Percentiles rank a stretch among this genome's conserved stretches.
Conservation (phyloP, 2,888 invertebrate genomes). For the Mesoligia furuncula region DNA sequence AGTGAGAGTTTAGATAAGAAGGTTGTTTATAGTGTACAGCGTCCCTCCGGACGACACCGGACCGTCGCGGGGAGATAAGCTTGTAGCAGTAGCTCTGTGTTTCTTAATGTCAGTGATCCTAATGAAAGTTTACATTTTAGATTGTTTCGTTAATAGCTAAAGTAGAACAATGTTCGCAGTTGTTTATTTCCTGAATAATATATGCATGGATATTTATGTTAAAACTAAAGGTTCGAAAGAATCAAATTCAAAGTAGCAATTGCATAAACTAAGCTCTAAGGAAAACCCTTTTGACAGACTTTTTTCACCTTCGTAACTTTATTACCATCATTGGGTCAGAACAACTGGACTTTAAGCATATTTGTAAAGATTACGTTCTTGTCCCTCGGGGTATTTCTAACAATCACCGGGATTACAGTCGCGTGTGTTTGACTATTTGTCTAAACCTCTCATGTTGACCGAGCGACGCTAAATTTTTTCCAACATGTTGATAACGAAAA, state of each 20-base stretch:
- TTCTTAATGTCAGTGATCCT: neutral
- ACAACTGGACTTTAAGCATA: neutral
- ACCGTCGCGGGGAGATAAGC: conserved; percentile 10
- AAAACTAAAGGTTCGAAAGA: neutral
- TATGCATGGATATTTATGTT: neutral
- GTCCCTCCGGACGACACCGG: neutral
- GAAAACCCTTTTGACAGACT: neutral
- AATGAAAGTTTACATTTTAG: neutral
- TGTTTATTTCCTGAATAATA: neutral
- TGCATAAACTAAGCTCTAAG: neutral
- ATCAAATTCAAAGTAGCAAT: neutral
- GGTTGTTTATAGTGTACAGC: conserved; percentile 21
- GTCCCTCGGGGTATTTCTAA: too few relatives aligned
- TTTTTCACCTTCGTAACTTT: neutral
- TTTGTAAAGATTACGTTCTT: neutral
- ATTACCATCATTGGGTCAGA: neutral
- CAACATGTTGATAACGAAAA: neutral
- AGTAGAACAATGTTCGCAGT: neutral
- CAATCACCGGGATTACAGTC: neutral
- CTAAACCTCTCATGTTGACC: neutral
- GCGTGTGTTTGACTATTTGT: neutral
- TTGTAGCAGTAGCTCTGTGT: neutral
- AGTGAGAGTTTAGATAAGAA: conserved; percentile 21
- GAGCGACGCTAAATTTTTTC: neutral
- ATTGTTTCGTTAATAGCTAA: neutral